Conservation (phyloP, 2,113 vertebrate genomes). For the Natator depressus region DNA sequence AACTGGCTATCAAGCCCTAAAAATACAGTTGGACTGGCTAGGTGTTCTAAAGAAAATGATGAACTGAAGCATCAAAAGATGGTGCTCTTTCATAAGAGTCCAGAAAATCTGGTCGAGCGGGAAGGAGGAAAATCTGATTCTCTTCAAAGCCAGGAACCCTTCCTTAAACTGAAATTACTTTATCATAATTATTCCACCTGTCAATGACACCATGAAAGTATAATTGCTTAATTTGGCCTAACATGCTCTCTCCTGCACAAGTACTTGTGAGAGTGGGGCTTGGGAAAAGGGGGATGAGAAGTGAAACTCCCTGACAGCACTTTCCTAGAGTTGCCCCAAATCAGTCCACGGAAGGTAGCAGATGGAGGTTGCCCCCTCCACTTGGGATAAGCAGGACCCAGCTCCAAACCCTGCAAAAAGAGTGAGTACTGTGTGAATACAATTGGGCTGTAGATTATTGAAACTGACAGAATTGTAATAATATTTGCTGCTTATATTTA, state of each 20-base stretch:
- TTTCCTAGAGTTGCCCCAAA: not conserved
- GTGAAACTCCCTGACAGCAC: not conserved
- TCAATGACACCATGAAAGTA: not conserved
- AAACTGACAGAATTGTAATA: not conserved
- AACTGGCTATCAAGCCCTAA: not conserved
- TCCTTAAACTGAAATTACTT: not conserved
- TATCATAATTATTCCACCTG: not conserved
- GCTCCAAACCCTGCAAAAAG: not conserved
- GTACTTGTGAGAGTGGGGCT: not conserved
- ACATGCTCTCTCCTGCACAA: not conserved
- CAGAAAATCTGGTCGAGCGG: not conserved
- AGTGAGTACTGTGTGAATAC: not conserved
- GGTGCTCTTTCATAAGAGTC: not conserved
- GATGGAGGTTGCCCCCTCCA: not conserved
- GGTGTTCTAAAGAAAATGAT: not conserved
- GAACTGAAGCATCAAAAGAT: not conserved
- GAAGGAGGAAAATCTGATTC: not conserved
- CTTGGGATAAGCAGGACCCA: not conserved
- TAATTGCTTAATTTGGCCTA: not conserved
- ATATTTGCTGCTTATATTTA: not conserved
- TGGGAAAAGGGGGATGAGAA: not conserved
- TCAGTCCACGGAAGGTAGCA: not conserved
- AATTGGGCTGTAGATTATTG: not conserved
- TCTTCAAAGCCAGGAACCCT: not conserved
- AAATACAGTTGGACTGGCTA: not conserved